Evolutionary conservation across 1,140 invertebrate genomes (phyloP).

Genomic region (Chironomus tepperi): DNA sequence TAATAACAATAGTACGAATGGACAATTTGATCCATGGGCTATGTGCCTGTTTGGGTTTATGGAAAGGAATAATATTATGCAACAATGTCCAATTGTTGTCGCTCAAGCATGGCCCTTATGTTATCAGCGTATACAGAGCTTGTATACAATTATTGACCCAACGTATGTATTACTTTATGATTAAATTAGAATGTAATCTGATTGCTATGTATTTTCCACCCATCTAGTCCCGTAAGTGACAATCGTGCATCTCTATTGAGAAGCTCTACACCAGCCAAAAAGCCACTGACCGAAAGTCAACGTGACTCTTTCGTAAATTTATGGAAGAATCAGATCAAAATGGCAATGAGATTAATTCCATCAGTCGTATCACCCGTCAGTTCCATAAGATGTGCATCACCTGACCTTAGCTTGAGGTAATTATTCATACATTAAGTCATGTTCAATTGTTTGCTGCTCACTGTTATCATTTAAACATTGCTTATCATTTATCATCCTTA

Average conservation of each 20-base stretch:
- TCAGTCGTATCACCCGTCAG: slow-evolving; percentile 65
- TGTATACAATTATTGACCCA: slow-evolving; percentile 92
- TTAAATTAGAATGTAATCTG: slow-evolving; percentile 1
- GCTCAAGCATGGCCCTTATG: slow-evolving; percentile 93
- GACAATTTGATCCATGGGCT: slow-evolving; percentile 73
- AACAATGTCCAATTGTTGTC: slow-evolving; percentile 73
- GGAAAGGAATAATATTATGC: slow-evolving; percentile 64
- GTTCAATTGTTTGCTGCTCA: neutral
- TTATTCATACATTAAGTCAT: slow-evolving; percentile 28
- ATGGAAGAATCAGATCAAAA: slow-evolving; percentile 94
- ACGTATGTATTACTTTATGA: slow-evolving; percentile 52
- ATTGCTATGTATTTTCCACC: slow-evolving; percentile 29
- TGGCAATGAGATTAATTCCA: slow-evolving; percentile 88
- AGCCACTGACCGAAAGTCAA: slow-evolving; percentile 65
- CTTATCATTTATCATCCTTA: neutral
- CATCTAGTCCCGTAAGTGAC: slow-evolving; percentile 84
- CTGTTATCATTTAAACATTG: neutral
- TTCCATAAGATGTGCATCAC: slow-evolving; percentile 79
- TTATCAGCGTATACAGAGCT: slow-evolving; percentile 77
- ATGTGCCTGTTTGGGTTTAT: slow-evolving; percentile 77
- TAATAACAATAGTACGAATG: slow-evolving; percentile 22
- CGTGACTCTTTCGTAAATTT: slow-evolving; percentile 78
- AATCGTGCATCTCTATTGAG: slow-evolving; percentile 87
- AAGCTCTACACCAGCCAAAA: slow-evolving; percentile 59
- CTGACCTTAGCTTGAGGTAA: slow-evolving; percentile 83